Percentiles rank a stretch among this genome's conserved stretches.
phyloP scores from a whole-genome alignment of 2,113 vertebrate species.

The Heliornis fulica region DNA sequence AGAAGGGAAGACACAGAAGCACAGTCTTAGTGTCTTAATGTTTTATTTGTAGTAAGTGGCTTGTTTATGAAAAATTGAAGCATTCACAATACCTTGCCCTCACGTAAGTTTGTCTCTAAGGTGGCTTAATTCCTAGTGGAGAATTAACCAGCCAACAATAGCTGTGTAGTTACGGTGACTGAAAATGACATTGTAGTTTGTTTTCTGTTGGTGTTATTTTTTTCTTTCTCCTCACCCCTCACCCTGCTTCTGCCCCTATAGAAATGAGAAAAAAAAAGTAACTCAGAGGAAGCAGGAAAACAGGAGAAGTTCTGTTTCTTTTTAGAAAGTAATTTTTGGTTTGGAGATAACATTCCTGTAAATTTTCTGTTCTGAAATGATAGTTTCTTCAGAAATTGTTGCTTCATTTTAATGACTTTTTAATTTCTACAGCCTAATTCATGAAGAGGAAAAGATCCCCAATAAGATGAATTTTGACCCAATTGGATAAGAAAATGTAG shows the following conservation, averaged over 20 bases:
- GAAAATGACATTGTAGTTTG: not conserved
- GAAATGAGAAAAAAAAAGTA: not conserved
- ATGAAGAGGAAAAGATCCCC: not conserved
- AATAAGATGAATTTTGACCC: not conserved
- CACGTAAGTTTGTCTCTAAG: not conserved
- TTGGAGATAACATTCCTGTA: not conserved
- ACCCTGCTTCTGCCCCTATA: not conserved
- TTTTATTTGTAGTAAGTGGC: not conserved
- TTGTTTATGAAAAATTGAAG: not conserved
- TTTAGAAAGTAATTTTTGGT: not conserved
- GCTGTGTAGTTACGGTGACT: not conserved
- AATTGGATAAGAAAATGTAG: not conserved
- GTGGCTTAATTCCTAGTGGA: not conserved
- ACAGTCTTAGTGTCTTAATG: too few species aligned
- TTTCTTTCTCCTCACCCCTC: rapidly evolving
- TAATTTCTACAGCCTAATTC: not conserved
- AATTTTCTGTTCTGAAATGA: not conserved
- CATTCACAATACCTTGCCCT: not conserved
- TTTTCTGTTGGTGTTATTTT: not conserved
- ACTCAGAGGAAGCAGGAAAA: not conserved
- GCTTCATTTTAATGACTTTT: not conserved
- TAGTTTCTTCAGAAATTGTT: not conserved
- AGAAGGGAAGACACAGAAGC: too few species aligned
- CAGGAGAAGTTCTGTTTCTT: not conserved
- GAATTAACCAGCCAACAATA: too few species aligned